Evolutionary conservation across 2,797 vertebrate genomes (phyloP).

Genomic region (Poeciliopsis infans): DNA sequence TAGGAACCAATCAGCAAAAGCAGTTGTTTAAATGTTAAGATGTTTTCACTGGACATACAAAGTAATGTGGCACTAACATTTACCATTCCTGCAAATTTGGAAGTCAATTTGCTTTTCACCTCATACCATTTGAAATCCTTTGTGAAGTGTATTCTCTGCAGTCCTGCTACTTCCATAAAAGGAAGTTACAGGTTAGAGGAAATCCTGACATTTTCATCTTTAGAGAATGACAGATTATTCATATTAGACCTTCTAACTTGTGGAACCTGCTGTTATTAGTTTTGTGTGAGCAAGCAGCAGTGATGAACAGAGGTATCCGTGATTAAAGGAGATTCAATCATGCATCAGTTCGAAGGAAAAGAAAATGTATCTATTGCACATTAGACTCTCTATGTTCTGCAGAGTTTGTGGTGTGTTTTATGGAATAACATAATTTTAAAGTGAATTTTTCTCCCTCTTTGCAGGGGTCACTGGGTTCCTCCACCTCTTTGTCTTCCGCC

Average conservation of each 20-base stretch:
- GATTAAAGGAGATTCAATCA: constrained; percentile 15
- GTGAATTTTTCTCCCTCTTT: constrained; percentile 30
- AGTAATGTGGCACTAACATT: not conserved
- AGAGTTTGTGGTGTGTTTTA: not conserved
- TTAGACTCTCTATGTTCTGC: not conserved
- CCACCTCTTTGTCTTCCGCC: constrained; percentile 89
- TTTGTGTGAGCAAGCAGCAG: constrained; percentile 12
- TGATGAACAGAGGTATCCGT: not conserved
- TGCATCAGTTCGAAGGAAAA: not conserved
- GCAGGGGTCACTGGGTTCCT: constrained; percentile 91
- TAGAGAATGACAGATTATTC: constrained; percentile 37
- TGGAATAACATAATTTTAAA: constrained; percentile 1
- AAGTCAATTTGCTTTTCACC: not conserved
- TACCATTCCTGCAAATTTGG: not conserved
- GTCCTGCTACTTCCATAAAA: constrained; percentile 74
- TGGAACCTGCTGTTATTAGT: constrained; percentile 33
- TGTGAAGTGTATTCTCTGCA: not conserved
- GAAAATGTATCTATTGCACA: not conserved
- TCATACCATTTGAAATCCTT: not conserved
- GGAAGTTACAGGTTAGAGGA: constrained; percentile 60
- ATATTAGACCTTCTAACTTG: constrained; percentile 31
- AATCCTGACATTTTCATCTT: constrained; percentile 63
- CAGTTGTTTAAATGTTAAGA: not conserved
- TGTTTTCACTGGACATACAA: no score
- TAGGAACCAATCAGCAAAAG: not conserved